phyloP scores from a whole-genome alignment of 2,888 invertebrate genomes.

The Macrosiphum euphorbiae region DNA sequence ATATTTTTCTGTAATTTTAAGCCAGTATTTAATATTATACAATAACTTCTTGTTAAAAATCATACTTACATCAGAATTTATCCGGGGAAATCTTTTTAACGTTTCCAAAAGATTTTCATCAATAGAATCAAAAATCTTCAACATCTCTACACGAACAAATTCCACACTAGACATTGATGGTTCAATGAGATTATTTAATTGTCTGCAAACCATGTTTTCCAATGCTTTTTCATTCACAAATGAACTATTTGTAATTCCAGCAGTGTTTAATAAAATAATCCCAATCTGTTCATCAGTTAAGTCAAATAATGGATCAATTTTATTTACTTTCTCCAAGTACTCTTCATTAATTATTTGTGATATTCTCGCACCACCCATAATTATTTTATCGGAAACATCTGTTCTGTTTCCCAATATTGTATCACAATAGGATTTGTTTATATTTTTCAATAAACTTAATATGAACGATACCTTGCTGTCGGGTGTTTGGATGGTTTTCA shows the following conservation, averaged over 20 bases:
- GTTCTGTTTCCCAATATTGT: background rate
- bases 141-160: background rate
- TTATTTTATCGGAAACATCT: background rate
- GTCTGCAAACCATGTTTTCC: background rate
- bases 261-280: background rate
- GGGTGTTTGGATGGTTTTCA: background rate
- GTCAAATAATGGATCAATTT: background rate
- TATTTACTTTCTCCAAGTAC: background rate
- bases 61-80: background rate
- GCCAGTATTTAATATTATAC: too few relatives aligned
- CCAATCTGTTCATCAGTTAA: background rate
- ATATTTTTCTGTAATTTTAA: too few relatives aligned
- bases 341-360: background rate
- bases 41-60: background rate
- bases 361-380: constrained; percentile 4
- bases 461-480: background rate
- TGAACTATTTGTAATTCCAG: background rate
- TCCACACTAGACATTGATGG: background rate
- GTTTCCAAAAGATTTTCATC: background rate
- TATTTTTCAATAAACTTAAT: background rate
- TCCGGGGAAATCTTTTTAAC: background rate
- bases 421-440: background rate
- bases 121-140: background rate
- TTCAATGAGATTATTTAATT: background rate
- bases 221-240: background rate